A percentile compares a stretch with the other conserved stretches of the same genome.
phyloP scores from a whole-genome alignment of 1,140 invertebrate genomes.

The Drosophila athabasca region DNA sequence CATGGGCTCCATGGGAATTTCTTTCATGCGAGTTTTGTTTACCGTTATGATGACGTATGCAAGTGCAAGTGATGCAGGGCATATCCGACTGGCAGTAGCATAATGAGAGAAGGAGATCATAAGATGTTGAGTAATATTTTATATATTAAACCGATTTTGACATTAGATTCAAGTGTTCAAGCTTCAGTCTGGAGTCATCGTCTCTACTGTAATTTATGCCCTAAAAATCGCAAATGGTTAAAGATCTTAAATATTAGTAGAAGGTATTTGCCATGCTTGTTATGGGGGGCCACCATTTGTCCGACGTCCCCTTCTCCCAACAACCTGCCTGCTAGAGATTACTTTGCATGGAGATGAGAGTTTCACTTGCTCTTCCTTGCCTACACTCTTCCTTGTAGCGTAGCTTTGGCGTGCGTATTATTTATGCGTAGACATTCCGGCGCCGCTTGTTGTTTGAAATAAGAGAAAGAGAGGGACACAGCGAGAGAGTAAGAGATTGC shows the following conservation, averaged over 20 bases:
- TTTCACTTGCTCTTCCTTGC: constrained; percentile 1
- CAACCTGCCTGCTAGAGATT: constrained; percentile 40
- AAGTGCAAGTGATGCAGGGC: constrained; percentile 2
- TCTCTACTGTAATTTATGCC: too few species aligned
- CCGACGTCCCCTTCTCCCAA: neutral
- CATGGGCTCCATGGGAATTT: constrained; percentile 50
- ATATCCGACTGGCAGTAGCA: neutral
- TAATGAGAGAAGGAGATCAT: too few species aligned
- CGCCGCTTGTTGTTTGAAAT: constrained; percentile 48
- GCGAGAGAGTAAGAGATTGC: neutral
- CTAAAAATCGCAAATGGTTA: neutral
- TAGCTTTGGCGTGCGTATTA: constrained; percentile 61
- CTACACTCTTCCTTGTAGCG: neutral
- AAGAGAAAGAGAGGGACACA: neutral
- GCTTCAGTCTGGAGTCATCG: too few species aligned
- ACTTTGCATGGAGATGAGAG: constrained; percentile 50
- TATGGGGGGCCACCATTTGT: too few species aligned
- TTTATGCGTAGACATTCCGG: constrained; percentile 78
- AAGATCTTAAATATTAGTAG: neutral
- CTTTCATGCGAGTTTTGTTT: constrained; percentile 66
- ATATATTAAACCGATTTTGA: neutral
- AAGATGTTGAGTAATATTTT: neutral
- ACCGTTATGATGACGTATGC: constrained; percentile 62
- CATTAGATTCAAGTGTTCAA: too few species aligned
- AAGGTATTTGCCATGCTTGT: too few species aligned